Percentiles rank a stretch among this genome's conserved stretches.
phyloP scores from a whole-genome alignment of 2,113 vertebrate species.

The Rutilus rutilus region DNA sequence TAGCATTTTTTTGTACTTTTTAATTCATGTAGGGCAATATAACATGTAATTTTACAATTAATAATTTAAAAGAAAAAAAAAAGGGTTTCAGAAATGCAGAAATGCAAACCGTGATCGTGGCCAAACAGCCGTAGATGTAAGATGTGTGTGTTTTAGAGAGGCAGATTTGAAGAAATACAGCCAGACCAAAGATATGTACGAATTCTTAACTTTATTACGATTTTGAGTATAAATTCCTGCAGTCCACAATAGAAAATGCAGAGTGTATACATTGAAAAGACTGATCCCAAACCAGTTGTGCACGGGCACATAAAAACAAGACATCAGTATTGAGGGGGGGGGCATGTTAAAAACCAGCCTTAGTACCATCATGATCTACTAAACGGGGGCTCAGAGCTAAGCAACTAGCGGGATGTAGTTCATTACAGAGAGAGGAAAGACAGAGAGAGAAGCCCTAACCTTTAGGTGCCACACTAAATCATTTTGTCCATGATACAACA shows the following conservation, averaged over 20 bases:
- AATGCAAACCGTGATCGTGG: no score
- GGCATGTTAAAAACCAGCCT: conserved; percentile 49
- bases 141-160: no score
- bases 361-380: conserved; percentile 53
- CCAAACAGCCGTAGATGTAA: no score
- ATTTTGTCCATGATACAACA: conserved; percentile 68
- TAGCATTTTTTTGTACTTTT: no score
- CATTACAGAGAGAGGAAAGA: conserved; percentile 47
- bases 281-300: conserved; percentile 56
- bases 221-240: conserved; percentile 58
- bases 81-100: no score
- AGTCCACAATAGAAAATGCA: conserved; percentile 59
- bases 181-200: conserved; percentile 8
- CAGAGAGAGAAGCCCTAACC: conserved; percentile 31
- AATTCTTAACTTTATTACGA: conserved; percentile 59
- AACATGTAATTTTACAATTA: no score
- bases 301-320: conserved; percentile 56
- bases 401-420: conserved; percentile 45
- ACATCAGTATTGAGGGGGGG: conserved; percentile 52
- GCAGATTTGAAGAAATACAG: neutral
- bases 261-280: conserved; percentile 58
- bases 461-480: conserved; percentile 66
- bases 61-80: no score
- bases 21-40: no score
- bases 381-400: conserved; percentile 44